Percentiles rank a stretch among this genome's conserved stretches.
phyloP scores from a whole-genome alignment of 2,888 invertebrate genomes.

The Amitus sp. region DNA sequence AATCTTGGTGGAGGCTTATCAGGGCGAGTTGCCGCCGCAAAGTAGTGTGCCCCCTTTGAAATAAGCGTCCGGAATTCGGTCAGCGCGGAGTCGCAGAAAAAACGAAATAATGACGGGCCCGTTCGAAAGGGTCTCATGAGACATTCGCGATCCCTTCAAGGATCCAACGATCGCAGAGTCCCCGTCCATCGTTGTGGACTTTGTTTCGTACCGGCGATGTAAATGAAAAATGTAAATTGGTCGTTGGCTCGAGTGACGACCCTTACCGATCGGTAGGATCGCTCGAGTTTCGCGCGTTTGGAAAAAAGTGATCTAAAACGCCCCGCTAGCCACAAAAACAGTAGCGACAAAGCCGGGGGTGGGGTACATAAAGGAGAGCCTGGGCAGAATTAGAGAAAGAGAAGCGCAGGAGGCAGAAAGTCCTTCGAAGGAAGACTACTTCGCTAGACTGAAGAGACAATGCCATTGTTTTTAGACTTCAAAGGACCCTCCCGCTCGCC shows the following conservation, averaged over 20 bases:
- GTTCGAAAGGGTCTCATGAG: slow-evolving; percentile 30
- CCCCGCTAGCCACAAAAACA: slow-evolving; percentile 36
- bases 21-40: slow-evolving; percentile 14
- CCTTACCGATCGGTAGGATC: slow-evolving; percentile 52
- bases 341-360: slow-evolving; percentile 34
- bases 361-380: slow-evolving; percentile 33
- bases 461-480: slow-evolving; percentile 66
- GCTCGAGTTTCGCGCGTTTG: slow-evolving; percentile 47
- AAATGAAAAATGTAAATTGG: slow-evolving; percentile 64
- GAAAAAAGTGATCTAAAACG: slow-evolving; percentile 53
- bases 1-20: slow-evolving; percentile 46
- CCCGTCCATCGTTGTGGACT: slow-evolving; percentile 12
- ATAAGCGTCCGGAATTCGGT: slow-evolving; percentile 39
- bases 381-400: slow-evolving; percentile 17
- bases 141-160: slow-evolving; percentile 40
- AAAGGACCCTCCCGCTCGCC: slow-evolving; percentile 62
- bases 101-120: slow-evolving; percentile 42
- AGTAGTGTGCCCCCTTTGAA: slow-evolving; percentile 9
- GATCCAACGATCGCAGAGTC: slow-evolving; percentile 31
- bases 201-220: slow-evolving; percentile 41
- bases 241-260: slow-evolving; percentile 56
- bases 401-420: slow-evolving; percentile 33
- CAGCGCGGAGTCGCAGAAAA: slow-evolving; percentile 54
- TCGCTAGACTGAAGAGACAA: slow-evolving; percentile 65
- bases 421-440: slow-evolving; percentile 49